phyloP scores from a whole-genome alignment of 2,888 invertebrate species.

The Meandrusa payeni region DNA sequence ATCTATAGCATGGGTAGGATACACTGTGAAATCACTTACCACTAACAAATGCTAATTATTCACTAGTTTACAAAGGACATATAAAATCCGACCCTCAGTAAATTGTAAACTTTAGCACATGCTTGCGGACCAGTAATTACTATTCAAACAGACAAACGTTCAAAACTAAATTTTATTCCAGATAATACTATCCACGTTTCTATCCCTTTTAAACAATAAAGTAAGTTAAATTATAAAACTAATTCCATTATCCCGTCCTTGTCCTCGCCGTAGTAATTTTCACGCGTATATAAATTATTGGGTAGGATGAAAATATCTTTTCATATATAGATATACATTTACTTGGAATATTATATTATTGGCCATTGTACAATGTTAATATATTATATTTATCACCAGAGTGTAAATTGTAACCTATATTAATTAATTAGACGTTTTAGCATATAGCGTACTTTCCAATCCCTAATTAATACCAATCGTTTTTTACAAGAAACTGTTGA shows the following conservation, averaged over 20 bases:
- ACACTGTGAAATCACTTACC: constrained; percentile 5
- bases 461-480: too few relatives aligned
- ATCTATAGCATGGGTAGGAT: constrained; percentile 1
- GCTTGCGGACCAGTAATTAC: constrained; percentile 36
- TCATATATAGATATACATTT: too few relatives aligned
- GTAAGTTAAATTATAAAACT: constrained; percentile 62
- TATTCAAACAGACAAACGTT: constrained; percentile 38
- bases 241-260: constrained; percentile 55
- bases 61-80: constrained; percentile 29
- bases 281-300: constrained; percentile 18
- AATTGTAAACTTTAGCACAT: constrained; percentile 34
- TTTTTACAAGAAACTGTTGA: too few relatives aligned
- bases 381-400: too few relatives aligned
- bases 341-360: too few relatives aligned
- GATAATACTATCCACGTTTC: constrained; percentile 42
- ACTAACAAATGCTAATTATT: constrained; percentile 15
- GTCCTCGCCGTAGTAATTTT: constrained; percentile 24
- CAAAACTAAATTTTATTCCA: constrained; percentile 50
- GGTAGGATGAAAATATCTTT: too few relatives aligned
- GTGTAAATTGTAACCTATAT: too few relatives aligned
- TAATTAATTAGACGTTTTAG: too few relatives aligned
- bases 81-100: constrained; percentile 32
- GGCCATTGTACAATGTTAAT: too few relatives aligned
- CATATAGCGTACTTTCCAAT: too few relatives aligned
- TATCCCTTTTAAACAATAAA: constrained; percentile 57